Percentiles rank a stretch among this genome's conserved stretches.
These are phyloP conservation scores for Ips nitidus DNA, from an alignment of 1,140 invertebrate genomes.

Conservation along the genomic window DNA sequence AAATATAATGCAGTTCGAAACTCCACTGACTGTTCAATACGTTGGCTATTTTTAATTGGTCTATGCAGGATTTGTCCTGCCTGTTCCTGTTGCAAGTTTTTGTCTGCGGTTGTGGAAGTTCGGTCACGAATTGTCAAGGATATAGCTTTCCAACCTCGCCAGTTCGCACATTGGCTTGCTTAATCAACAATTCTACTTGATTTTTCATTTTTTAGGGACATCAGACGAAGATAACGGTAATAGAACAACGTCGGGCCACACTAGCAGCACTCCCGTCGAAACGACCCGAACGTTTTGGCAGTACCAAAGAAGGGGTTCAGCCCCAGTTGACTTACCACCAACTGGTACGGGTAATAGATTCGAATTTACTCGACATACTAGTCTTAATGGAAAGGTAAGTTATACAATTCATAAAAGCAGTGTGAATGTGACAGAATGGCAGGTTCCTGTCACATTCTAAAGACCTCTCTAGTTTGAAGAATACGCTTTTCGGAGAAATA, in stretches of 20 bases:
- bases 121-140: no score
- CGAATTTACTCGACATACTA: constrained; percentile 54
- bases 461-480: not conserved
- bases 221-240: constrained; percentile 42
- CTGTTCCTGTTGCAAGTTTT: no score
- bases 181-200: not conserved
- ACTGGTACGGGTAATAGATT: constrained; percentile 52
- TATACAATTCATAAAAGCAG: not conserved
- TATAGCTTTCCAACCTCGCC: no score
- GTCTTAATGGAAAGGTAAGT: constrained; percentile 53
- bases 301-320: constrained; percentile 58
- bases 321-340: constrained; percentile 58
- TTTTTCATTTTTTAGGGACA: constrained; percentile 29
- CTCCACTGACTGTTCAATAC: no score
- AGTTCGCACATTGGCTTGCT: no score
- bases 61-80: no score
- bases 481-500: no score
- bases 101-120: no score
- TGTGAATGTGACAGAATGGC: no score
- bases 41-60: no score
- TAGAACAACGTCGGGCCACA: constrained; percentile 27
- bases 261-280: constrained; percentile 45
- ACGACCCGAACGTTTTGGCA: constrained; percentile 43
- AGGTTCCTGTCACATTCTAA: not conserved
- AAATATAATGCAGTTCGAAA: no score